Conservation (phyloP, 1,140 invertebrate genomes). For the Ceratoteleas bidentatus region DNA sequence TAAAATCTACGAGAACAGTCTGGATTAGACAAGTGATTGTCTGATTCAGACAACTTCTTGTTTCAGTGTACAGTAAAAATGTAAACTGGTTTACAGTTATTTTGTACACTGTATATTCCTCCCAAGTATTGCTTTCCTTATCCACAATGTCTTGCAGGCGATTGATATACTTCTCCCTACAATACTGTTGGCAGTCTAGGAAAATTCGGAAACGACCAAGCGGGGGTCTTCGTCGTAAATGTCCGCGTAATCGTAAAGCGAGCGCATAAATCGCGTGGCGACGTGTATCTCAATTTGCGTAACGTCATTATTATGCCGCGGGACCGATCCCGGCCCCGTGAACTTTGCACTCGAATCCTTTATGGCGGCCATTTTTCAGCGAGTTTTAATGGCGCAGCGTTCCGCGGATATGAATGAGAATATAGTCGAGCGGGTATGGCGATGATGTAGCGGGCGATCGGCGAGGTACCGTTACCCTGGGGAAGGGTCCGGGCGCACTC, state of each 20-base stretch:
- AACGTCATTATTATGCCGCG: conserved; percentile 24
- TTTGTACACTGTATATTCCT: no score
- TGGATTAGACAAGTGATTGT: no score
- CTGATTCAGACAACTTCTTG: no score
- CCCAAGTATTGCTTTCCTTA: no score
- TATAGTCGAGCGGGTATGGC: conserved; percentile 6
- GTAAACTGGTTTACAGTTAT: no score
- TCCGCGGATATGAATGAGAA: conserved; percentile 35
- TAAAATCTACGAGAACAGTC: no score
- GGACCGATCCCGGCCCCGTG: background rate
- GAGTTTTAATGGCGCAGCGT: conserved; percentile 5
- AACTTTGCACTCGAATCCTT: conserved; percentile 16
- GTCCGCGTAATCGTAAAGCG: background rate
- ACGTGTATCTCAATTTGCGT: conserved; percentile 30
- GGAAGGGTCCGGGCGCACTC: conserved; percentile 10
- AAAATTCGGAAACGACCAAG: no score
- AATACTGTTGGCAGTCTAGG: no score
- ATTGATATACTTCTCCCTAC: no score
- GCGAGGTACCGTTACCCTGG: conserved; percentile 31
- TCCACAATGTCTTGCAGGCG: no score
- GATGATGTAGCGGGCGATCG: conserved; percentile 32
- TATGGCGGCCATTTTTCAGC: conserved; percentile 18
- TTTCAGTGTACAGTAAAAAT: no score
- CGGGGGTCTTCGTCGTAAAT: no score
- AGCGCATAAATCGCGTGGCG: conserved; percentile 1